Percentiles rank a stretch among this genome's conserved stretches.
Evolutionary conservation across 2,113 vertebrate genomes (phyloP).

Genomic region (Gracilinanus agilis): DNA sequence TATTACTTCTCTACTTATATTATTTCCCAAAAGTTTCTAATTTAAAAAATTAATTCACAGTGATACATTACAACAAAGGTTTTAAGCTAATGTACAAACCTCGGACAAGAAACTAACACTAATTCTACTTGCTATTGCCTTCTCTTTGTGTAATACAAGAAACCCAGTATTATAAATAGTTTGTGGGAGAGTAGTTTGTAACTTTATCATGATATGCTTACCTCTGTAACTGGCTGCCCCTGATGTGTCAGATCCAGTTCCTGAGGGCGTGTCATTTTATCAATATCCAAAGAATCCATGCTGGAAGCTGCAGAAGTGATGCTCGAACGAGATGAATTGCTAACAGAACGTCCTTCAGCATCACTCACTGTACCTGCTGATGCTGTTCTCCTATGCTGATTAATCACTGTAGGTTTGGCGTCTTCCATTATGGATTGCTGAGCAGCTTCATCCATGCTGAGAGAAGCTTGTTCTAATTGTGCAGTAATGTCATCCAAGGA

Average conservation of each 20-base stretch:
- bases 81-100: conserved; percentile 45
- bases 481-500: conserved; percentile 98
- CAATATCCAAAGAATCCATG: conserved; percentile 97
- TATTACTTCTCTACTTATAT: neutral
- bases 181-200: neutral
- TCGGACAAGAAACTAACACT: conserved; percentile 26
- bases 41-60: conserved; percentile 50
- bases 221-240: conserved; percentile 93
- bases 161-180: conserved; percentile 16
- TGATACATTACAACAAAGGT: neutral
- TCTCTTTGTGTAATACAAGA: conserved; percentile 17
- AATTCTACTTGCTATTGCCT: conserved; percentile 23
- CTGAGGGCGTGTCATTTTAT: conserved; percentile 89
- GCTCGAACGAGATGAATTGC: conserved; percentile 95
- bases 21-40: neutral
- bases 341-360: conserved; percentile 90
- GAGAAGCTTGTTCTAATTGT: conserved; percentile 96
- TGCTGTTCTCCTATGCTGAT: conserved; percentile 92
- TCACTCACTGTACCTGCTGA: conserved; percentile 95
- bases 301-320: conserved; percentile 95
- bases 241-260: conserved; percentile 90
- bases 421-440: conserved; percentile 90
- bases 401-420: conserved; percentile 83
- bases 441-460: conserved; percentile 99
- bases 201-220: conserved; percentile 77